A percentile compares a stretch with the other conserved stretches of the same genome.
These are phyloP conservation scores for Episyrphus balteatus DNA, from an alignment of 1,140 invertebrate genomes.

Conservation along the genomic window DNA sequence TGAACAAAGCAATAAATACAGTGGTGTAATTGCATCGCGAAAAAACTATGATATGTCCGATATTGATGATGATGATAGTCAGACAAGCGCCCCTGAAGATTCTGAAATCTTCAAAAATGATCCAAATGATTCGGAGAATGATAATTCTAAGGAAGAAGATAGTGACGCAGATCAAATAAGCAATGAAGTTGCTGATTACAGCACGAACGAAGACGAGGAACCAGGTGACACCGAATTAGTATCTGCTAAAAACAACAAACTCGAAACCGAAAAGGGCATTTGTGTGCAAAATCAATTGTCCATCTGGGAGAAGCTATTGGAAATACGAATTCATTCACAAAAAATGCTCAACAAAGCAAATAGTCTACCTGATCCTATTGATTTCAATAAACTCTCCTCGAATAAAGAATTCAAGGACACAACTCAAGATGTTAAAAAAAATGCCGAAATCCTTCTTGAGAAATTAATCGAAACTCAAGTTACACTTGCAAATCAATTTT, in stretches of 20 bases:
- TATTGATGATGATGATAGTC: conserved; percentile 11
- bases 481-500: conserved; percentile 20
- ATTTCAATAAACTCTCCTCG: conserved; percentile 40
- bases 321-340: conserved; percentile 75
- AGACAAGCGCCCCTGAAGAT: conserved; percentile 4
- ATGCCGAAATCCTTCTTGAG: conserved; percentile 47
- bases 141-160: conserved; percentile 12
- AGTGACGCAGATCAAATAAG: conserved; percentile 18
- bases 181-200: conserved; percentile 9
- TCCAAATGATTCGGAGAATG: background rate
- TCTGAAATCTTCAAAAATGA: conserved; percentile 12
- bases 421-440: conserved; percentile 40
- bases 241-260: conserved; percentile 32
- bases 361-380: conserved; percentile 57
- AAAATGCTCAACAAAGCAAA: conserved; percentile 64
- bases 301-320: conserved; percentile 72
- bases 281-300: conserved; percentile 63
- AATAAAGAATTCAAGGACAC: conserved; percentile 43
- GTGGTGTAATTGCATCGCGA: conserved; percentile 52
- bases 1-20: conserved; percentile 59
- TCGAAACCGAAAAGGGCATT: conserved; percentile 61
- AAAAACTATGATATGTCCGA: conserved; percentile 36
- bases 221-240: conserved; percentile 26
- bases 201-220: conserved; percentile 28
- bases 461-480: conserved; percentile 51